Evolutionary conservation across 2,797 vertebrate species (phyloP), one percentile per base, ranked within the genome.

Genomic region (Myotis vivesi): DNA sequence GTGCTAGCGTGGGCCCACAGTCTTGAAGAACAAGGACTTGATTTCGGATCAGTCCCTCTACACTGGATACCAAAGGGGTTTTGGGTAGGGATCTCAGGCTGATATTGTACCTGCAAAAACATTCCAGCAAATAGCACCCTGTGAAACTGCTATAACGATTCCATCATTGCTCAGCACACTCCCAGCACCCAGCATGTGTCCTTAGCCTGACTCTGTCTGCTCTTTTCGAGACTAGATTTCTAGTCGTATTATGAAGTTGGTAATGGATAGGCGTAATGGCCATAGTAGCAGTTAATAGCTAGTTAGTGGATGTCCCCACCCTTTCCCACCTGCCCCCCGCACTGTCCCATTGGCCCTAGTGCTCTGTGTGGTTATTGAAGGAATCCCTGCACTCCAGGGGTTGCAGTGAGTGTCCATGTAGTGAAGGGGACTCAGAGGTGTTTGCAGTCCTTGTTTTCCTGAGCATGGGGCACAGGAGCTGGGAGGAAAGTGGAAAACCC

Each of bases 91-190:
- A 77, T 77, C 53, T 93, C 62, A 69, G 30, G 57, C 23, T 87
- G 51, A 38, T 77, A 51, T 41, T 89, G 85, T 87, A 10, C 73
- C 81, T 92, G 13, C 68, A 57, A 87, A 93, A 68, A 25, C 51
- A 93, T 23, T 46, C 25, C 82, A 90, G 28, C 22, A 77, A 44
- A 57, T 25, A 73, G 36, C 87, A 94, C 19, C 23, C 15, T 33
- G 4, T n/a, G 8, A 79, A 71, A 82, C 4, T n/a, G 68, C 81
- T 25, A 0, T 53, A 76, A 64, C 41, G 64, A 49, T 55, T 46
- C 30, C 23, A 23, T 30, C 7, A 15, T 33, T 73, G 1, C 15
- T 51, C 33, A 36, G 2, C 23, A 38, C 2, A 8, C 33, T 62
- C 41, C 28, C n/a, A 81, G 6, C 28, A 59, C 13, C 23, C 49